Evolutionary conservation across 2,797 vertebrate genomes (phyloP).

Genomic region (Enteromius mattozi): DNA sequence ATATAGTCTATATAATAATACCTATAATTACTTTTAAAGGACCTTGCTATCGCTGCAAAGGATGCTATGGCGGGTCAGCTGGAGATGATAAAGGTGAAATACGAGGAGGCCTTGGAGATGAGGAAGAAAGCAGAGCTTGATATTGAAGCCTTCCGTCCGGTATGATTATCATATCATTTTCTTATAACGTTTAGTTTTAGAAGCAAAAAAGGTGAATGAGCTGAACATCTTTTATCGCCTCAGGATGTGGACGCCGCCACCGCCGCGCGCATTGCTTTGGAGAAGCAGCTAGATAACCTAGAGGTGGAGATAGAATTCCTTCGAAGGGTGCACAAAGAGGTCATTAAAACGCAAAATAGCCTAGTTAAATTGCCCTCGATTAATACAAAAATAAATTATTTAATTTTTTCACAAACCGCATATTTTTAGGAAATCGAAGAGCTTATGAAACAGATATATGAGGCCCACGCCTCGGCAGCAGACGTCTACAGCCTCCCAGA

Average conservation of each 20-base stretch:
- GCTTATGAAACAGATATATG: constrained; percentile 80
- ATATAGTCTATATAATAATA: neutral
- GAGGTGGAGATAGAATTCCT: constrained; percentile 79
- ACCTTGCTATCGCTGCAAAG: constrained; percentile 76
- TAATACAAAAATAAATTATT: neutral
- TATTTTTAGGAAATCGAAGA: constrained; percentile 78
- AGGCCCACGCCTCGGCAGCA: constrained; percentile 67
- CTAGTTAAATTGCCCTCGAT: neutral
- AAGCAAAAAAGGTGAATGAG: neutral
- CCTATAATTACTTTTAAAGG: constrained; percentile 70
- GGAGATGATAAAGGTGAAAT: constrained; percentile 76
- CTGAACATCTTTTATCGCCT: neutral
- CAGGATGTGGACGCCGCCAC: constrained; percentile 78
- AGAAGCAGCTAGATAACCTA: constrained; percentile 79
- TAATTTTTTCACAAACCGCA: neutral
- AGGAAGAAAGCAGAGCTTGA: constrained; percentile 79
- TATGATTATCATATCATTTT: constrained; percentile 49
- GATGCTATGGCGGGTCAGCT: constrained; percentile 75
- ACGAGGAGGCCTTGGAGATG: constrained; percentile 78
- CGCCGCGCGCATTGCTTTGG: constrained; percentile 71
- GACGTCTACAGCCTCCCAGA: constrained; percentile 75
- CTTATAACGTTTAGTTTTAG: constrained; percentile 24
- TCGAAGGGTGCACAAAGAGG: constrained; percentile 70
- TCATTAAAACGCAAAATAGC: constrained; percentile 27
- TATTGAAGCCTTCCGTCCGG: constrained; percentile 81